These are phyloP conservation scores for Cordilura impudica DNA, from an alignment of 2,888 invertebrate genomes.

Conservation along the genomic window DNA sequence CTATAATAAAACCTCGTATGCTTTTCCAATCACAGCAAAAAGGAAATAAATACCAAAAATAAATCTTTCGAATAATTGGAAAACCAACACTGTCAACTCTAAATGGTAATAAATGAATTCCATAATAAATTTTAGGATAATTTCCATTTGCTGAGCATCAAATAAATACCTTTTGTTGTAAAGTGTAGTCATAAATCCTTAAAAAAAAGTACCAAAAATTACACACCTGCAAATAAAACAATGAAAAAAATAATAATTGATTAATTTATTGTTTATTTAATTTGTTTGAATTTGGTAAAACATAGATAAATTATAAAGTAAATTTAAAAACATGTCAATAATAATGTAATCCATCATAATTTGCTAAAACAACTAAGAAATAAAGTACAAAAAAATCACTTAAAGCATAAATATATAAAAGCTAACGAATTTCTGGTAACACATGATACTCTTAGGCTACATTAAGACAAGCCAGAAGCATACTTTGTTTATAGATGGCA, in stretches of 20 bases:
- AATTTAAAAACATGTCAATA: conserved; percentile 55
- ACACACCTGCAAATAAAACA: conserved; percentile 57
- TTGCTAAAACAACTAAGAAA: conserved; percentile 43
- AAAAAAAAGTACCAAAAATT: neutral
- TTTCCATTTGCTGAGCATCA: too few species aligned
- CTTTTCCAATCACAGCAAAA: too few species aligned
- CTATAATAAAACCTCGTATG: too few species aligned
- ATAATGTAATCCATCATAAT: conserved; percentile 58
- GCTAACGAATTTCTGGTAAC: neutral
- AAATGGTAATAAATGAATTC: too few species aligned
- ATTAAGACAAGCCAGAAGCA: conserved; percentile 1
- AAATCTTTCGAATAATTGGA: too few species aligned
- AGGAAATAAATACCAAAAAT: too few species aligned
- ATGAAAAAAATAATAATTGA: conserved; percentile 34
- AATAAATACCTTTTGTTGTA: conserved; percentile 13
- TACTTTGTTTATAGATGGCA: neutral
- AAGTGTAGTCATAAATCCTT: neutral
- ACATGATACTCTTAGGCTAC: conserved; percentile 8
- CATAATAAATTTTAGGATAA: too few species aligned
- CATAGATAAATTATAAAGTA: conserved; percentile 47
- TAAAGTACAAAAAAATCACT: neutral
- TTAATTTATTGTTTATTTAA: conserved; percentile 42
- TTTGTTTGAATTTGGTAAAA: conserved; percentile 37
- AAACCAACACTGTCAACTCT: too few species aligned
- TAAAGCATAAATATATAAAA: conserved; percentile 13